Evolutionary conservation across 2,888 invertebrate species (phyloP).

Genomic region (Drosophila basisetae): DNA sequence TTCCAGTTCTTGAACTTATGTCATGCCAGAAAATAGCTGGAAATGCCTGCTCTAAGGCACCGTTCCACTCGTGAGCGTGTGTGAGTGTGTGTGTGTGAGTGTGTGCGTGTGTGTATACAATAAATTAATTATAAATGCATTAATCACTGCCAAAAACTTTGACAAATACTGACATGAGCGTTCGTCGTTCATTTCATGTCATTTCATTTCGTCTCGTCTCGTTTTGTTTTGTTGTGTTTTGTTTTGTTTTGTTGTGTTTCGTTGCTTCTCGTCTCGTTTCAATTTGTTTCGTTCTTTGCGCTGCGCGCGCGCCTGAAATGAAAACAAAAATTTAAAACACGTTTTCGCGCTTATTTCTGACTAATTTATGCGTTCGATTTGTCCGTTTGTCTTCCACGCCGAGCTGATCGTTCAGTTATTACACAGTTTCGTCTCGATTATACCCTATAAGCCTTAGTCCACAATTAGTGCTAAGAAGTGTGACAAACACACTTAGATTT

Average conservation of each 20-base stretch:
- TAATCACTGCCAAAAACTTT: constrained; percentile 83
- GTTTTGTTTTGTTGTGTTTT: constrained; percentile 3
- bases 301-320: constrained; percentile 62
- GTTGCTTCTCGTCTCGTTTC: constrained; percentile 4
- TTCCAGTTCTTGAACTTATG: constrained; percentile 64
- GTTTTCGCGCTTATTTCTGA: constrained; percentile 81
- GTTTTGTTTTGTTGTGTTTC: constrained; percentile 1
- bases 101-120: constrained; percentile 57
- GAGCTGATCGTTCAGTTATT: constrained; percentile 50
- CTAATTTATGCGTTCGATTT: constrained; percentile 80
- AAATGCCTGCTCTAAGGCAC: constrained; percentile 30
- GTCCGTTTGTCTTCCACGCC: constrained; percentile 50
- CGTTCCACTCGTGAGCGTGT: constrained; percentile 12
- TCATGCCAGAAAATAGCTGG: constrained; percentile 64
- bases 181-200: constrained; percentile 65
- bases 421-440: constrained; percentile 54
- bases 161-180: constrained; percentile 83
- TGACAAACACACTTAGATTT: not conserved
- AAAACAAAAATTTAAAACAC: constrained; percentile 81
- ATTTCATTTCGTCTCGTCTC: constrained; percentile 36
- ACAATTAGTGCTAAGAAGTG: not conserved
- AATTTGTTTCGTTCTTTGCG: constrained; percentile 30
- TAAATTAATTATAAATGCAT: constrained; percentile 83
- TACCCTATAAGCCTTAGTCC: constrained; percentile 38
- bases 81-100: constrained; percentile 1